phyloP scores from a whole-genome alignment of 2,113 vertebrate species.

The Myiagra hebetior region DNA sequence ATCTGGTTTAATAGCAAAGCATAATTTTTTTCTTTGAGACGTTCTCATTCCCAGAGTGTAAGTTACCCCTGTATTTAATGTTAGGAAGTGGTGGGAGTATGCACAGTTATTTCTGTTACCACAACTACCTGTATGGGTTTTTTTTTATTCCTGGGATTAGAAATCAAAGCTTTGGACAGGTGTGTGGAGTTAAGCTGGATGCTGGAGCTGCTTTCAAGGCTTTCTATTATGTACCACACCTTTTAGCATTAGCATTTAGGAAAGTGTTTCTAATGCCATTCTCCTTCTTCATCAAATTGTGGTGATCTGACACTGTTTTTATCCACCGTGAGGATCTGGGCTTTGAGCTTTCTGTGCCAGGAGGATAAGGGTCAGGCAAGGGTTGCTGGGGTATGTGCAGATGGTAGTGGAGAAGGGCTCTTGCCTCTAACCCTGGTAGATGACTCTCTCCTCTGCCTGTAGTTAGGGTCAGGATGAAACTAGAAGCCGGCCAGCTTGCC shows the following conservation, averaged over 20 bases:
- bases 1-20: slow-evolving; percentile 53
- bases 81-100: slow-evolving; percentile 52
- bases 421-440: not conserved
- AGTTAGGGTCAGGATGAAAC: not conserved
- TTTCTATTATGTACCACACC: not conserved
- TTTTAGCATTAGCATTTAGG: not conserved
- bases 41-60: slow-evolving; percentile 61
- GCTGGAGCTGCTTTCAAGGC: not conserved
- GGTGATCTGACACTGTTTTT: not conserved
- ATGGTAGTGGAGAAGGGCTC: not conserved
- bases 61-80: slow-evolving; percentile 60
- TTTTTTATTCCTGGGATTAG: slow-evolving; percentile 3
- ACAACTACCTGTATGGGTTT: not conserved
- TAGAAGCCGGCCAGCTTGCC: not conserved
- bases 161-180: slow-evolving; percentile 28
- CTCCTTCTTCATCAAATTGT: not conserved
- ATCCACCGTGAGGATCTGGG: not conserved
- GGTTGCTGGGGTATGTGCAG: not conserved
- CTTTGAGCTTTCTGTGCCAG: not conserved
- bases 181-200: not conserved
- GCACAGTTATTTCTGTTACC: slow-evolving; percentile 63
- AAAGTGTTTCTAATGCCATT: not conserved
- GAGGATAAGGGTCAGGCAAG: not conserved
- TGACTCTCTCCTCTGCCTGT: not conserved
- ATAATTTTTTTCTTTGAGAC: slow-evolving; percentile 14